Conservation (phyloP, 2,797 vertebrate species). For the Coranthus polyacanthus region DNA sequence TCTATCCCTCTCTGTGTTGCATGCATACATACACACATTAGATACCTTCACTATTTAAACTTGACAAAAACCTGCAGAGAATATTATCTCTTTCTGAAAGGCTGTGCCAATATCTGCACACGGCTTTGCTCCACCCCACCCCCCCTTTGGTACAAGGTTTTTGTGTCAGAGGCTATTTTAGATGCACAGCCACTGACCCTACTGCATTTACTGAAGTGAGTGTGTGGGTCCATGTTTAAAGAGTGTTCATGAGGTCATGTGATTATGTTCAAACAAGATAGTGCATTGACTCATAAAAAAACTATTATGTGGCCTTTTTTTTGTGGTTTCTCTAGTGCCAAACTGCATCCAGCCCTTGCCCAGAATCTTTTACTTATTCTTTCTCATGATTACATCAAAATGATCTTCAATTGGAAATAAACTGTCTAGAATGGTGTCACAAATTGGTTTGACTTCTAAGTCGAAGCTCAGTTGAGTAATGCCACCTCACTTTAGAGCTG, state of each 20-base stretch:
- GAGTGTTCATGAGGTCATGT: conserved; percentile 68
- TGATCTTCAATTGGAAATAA: conserved; percentile 62
- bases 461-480: conserved; percentile 69
- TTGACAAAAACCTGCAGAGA: conserved; percentile 21
- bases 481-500: conserved; percentile 79
- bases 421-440: conserved; percentile 61
- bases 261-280: conserved; percentile 51
- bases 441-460: conserved; percentile 80
- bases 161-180: conserved; percentile 91
- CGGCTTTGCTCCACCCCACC: conserved; percentile 45
- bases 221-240: conserved; percentile 37
- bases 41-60: conserved; percentile 10
- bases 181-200: conserved; percentile 83
- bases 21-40: no score
- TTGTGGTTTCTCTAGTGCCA: conserved; percentile 26
- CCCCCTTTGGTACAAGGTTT: conserved; percentile 81
- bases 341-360: conserved; percentile 25
- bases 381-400: conserved; percentile 71
- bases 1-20: conserved; percentile 18
- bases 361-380: conserved; percentile 52
- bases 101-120: conserved; percentile 13
- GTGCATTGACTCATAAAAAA: conserved; percentile 13
- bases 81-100: conserved; percentile 26
- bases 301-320: conserved; percentile 26
- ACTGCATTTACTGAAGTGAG: conserved; percentile 81